Evolutionary conservation across 2,888 invertebrate species (phyloP).

Genomic region (Frankliniella intonsa): DNA sequence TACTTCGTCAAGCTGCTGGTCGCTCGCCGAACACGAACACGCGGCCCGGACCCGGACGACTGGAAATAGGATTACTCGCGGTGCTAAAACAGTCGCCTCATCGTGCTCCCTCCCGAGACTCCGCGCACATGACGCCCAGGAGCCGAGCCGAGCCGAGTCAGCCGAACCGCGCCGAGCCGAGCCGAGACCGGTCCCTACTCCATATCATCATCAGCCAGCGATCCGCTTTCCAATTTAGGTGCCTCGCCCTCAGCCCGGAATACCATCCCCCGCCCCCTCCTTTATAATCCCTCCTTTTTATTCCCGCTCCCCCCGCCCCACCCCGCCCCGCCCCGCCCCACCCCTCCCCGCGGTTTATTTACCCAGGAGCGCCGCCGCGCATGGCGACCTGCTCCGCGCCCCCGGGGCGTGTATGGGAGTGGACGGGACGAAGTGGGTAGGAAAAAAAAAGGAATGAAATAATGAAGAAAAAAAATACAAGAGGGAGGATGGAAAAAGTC

Average conservation of each 20-base stretch:
- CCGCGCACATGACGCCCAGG: too few relatives aligned
- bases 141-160: too few relatives aligned
- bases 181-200: too few relatives aligned
- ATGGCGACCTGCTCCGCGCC: constrained; percentile 15
- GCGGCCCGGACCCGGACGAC: too few relatives aligned
- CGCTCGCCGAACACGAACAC: too few relatives aligned
- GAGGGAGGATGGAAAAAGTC: background rate
- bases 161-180: too few relatives aligned
- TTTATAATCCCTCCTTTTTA: constrained; percentile 15
- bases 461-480: background rate
- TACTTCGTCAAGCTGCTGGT: too few relatives aligned
- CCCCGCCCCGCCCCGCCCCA: background rate
- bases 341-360: background rate
- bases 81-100: too few relatives aligned
- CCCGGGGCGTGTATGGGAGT: constrained; percentile 11
- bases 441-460: background rate
- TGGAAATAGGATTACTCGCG: too few relatives aligned
- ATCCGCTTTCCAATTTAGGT: background rate
- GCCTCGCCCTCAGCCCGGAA: background rate
- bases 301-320: background rate
- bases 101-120: too few relatives aligned
- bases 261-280: constrained; percentile 5
- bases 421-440: background rate
- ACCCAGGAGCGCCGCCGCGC: constrained; percentile 1
- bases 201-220: background rate